Percentiles rank a stretch among this genome's conserved stretches.
Conservation (phyloP, 2,888 invertebrate species). For the Chymomyza procnemis region DNA sequence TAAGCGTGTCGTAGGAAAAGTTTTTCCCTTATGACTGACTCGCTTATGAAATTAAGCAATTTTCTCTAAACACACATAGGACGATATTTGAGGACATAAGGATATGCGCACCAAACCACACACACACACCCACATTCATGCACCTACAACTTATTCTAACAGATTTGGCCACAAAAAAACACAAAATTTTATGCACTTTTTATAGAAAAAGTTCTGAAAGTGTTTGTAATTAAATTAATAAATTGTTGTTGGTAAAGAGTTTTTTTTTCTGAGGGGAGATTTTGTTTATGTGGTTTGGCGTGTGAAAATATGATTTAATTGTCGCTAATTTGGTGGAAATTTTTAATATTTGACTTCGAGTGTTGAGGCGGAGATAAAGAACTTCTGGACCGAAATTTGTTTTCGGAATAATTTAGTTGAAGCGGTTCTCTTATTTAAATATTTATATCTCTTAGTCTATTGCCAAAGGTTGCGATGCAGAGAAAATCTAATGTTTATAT, state of each 20-base stretch:
- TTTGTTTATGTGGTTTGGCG: neutral
- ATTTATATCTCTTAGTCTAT: no score
- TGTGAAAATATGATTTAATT: slow-evolving; percentile 33
- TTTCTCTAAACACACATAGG: slow-evolving; percentile 28
- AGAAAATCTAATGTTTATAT: no score
- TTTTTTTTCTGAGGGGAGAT: slow-evolving; percentile 26
- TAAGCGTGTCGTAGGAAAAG: slow-evolving; percentile 52
- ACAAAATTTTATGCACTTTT: slow-evolving; percentile 59
- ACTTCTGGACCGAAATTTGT: no score
- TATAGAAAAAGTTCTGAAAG: slow-evolving; percentile 59
- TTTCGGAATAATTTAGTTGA: neutral
- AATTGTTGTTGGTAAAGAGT: slow-evolving; percentile 35
- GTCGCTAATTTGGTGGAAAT: neutral
- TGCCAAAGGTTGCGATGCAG: no score
- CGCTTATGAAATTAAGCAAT: slow-evolving; percentile 68
- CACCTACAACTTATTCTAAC: slow-evolving; percentile 31
- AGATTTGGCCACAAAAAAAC: slow-evolving; percentile 46
- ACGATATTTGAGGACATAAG: neutral
- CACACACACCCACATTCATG: no score
- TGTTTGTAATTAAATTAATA: slow-evolving; percentile 66
- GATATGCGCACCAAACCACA: no score
- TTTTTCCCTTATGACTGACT: slow-evolving; percentile 65
- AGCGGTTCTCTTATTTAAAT: neutral
- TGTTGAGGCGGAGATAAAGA: neutral
- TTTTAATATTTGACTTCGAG: neutral